Base-by-base conservation (phyloP, 2,113 vertebrate species). In the Heteronetta atricapilla region DNA sequence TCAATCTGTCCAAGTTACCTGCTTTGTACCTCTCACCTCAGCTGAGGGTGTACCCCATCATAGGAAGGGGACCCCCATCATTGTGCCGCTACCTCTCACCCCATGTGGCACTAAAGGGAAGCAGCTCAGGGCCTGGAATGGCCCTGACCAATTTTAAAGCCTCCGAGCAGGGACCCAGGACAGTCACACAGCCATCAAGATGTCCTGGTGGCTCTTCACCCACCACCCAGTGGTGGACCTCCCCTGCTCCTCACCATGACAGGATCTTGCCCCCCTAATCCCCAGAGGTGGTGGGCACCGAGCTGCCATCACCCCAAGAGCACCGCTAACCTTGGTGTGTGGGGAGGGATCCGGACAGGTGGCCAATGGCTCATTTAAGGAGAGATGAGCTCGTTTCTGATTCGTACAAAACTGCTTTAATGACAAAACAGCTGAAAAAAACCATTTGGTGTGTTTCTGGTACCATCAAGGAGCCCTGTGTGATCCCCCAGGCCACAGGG, bases 331-430 rank as follows among this genome's bases (percentile, higher is more conserved):
- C 3, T 28, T 20, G 18, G 26, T 44, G 58, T 42, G 25, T 26
- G 16, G 6, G 2, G 7, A 86, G 11, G 5, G 15, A 13, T 34
- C 50, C 3, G 2, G n/a, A 6, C 4, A 7, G 7, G 56, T 2
- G 5, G 0, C 38, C 1, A 0, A 33, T 40, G 15, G 60, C 31
- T 76, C 3, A 0, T 25, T 53, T 2, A 34, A 95, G 26, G 72
- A 92, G 38, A 29, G 75, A 33, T 3, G 3, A 62, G 25, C n/a
- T 46, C 4, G 6, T 11, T 77, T 13, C 46, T 11, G n/a, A 59
- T 62, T 74, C 2, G 38, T 96, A 97, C 90, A 96, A 97, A 97
- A 82, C 42, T 73, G 83, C 66, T 95, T 91, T 96, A 95, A 94
- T 97, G 90, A 50, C 88, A 64, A 26, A 81, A 83, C 29, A 83